Evolutionary conservation across 2,113 vertebrate species (phyloP).

Genomic region (Gopherus flavomarginatus): DNA sequence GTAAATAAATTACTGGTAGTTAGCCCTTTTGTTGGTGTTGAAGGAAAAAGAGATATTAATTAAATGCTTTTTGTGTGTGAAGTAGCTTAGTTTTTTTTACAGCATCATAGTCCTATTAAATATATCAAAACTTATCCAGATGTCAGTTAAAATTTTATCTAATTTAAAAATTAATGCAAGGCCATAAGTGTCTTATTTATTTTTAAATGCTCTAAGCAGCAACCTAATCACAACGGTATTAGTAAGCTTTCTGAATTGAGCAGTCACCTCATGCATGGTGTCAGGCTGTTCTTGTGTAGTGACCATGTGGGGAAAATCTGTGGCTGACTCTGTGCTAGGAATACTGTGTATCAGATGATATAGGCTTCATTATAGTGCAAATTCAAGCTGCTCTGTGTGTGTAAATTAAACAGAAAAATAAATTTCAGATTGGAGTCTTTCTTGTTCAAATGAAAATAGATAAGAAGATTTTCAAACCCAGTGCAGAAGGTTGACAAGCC

Average conservation of each 20-base stretch:
- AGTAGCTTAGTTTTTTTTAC: background rate
- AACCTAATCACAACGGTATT: background rate
- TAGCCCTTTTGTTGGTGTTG: background rate
- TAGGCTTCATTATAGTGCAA: background rate
- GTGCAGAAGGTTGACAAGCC: background rate
- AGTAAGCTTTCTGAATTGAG: background rate
- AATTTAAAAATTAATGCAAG: background rate
- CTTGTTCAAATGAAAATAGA: background rate
- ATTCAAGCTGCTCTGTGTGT: accelerated
- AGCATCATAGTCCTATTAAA: background rate
- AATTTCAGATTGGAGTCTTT: background rate
- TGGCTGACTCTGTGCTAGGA: accelerated
- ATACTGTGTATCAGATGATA: accelerated
- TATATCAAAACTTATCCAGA: no score
- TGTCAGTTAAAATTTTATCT: background rate
- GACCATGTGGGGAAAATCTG: background rate
- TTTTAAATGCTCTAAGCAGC: background rate
- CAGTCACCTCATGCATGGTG: background rate
- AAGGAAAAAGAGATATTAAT: background rate
- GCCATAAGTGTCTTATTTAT: background rate
- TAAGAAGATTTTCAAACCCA: background rate
- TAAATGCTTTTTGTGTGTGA: background rate
- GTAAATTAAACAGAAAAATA: background rate
- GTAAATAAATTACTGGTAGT: background rate
- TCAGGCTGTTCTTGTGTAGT: background rate